Conservation (phyloP, 2,888 invertebrate genomes). For the Eristalis arbustorum region DNA sequence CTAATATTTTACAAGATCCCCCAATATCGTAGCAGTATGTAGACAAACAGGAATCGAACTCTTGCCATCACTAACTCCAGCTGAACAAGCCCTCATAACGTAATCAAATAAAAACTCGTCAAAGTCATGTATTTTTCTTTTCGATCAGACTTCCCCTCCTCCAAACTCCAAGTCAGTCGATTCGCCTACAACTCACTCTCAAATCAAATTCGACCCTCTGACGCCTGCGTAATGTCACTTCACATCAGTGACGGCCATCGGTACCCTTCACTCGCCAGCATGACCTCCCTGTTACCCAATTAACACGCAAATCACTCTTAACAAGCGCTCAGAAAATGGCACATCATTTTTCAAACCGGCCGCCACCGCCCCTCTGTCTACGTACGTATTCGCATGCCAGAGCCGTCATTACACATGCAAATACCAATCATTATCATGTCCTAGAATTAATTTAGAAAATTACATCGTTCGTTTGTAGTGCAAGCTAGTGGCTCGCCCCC, state of each 20-base stretch:
- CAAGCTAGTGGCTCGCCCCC: not conserved
- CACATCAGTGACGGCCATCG: not conserved
- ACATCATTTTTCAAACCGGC: not conserved
- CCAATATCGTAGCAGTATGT: too few species aligned
- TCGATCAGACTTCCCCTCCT: too few species aligned
- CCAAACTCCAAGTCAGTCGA: too few species aligned
- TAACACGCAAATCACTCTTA: not conserved
- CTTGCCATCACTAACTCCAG: too few species aligned
- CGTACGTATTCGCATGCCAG: not conserved
- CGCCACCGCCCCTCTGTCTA: not conserved
- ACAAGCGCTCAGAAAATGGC: not conserved
- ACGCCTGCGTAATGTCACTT: not conserved
- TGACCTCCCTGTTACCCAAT: not conserved
- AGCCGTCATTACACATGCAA: slow-evolving; percentile 51
- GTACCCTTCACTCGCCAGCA: not conserved
- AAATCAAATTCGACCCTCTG: not conserved
- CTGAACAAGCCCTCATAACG: too few species aligned
- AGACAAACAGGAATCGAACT: too few species aligned
- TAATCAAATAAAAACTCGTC: too few species aligned
- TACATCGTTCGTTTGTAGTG: slow-evolving; percentile 7
- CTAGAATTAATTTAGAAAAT: slow-evolving; percentile 48
- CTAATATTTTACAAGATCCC: too few species aligned
- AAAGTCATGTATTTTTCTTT: too few species aligned
- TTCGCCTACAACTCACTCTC: not conserved
- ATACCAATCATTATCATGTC: slow-evolving; percentile 46